A percentile compares a stretch with the other conserved stretches of the same genome.
phyloP scores from a whole-genome alignment of 2,888 invertebrate species.

The Catotricha subobsoleta region DNA sequence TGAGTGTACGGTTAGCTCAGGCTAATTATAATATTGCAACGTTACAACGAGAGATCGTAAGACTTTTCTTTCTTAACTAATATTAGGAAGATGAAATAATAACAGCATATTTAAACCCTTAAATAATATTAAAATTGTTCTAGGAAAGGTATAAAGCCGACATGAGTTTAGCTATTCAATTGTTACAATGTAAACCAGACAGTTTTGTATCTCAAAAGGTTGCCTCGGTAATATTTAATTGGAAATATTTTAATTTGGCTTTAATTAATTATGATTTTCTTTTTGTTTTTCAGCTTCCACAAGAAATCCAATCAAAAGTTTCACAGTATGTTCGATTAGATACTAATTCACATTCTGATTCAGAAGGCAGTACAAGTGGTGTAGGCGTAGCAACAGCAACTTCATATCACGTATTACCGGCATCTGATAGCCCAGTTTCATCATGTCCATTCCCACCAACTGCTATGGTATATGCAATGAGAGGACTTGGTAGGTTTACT shows the following conservation, averaged over 20 bases:
- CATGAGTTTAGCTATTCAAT: slow-evolving; percentile 80
- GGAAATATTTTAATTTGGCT: background rate
- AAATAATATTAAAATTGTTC: too few species aligned
- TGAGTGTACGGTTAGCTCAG: slow-evolving; percentile 68
- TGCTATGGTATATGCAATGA: slow-evolving; percentile 57
- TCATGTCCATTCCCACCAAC: slow-evolving; percentile 56
- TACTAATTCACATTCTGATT: slow-evolving; percentile 29
- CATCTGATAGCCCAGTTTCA: slow-evolving; percentile 28
- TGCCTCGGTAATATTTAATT: slow-evolving; percentile 54
- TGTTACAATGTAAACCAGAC: slow-evolving; percentile 86
- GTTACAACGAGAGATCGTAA: slow-evolving; percentile 72
- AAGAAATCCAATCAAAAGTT: slow-evolving; percentile 81
- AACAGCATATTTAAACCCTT: too few species aligned
- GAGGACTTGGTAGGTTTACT: slow-evolving; percentile 31
- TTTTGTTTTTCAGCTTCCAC: slow-evolving; percentile 51
- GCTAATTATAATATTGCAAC: slow-evolving; percentile 69
- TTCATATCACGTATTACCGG: slow-evolving; percentile 31
- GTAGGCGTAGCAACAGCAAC: slow-evolving; percentile 26
- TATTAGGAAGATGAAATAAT: too few species aligned
- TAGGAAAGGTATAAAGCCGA: slow-evolving; percentile 89
- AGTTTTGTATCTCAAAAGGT: slow-evolving; percentile 85
- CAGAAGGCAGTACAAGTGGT: slow-evolving; percentile 28
- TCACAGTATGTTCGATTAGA: slow-evolving; percentile 42
- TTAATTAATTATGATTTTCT: background rate
- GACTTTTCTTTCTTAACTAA: slow-evolving; percentile 16